Percentiles rank a stretch among this genome's conserved stretches.
Evolutionary conservation across 2,888 invertebrate species (phyloP).

Genomic region (Latrodectus elegans): DNA sequence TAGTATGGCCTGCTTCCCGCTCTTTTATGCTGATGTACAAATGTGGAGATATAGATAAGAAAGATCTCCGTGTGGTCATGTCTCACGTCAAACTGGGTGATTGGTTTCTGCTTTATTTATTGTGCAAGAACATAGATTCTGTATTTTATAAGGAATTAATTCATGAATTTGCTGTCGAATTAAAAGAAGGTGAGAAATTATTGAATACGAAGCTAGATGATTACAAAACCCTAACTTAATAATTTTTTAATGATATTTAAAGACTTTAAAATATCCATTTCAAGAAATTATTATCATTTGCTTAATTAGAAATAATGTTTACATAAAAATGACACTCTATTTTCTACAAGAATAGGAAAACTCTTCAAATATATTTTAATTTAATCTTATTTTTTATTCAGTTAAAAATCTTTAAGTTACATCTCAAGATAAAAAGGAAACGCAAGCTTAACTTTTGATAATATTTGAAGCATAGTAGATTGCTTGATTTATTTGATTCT

Average conservation of each 20-base stretch:
- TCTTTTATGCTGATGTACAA: slow-evolving; percentile 41
- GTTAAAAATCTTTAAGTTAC: no score
- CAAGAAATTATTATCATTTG: no score
- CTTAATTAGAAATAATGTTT: no score
- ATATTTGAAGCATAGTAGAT: background rate
- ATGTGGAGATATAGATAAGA: slow-evolving; percentile 36
- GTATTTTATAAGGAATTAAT: slow-evolving; percentile 86
- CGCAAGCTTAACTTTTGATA: background rate
- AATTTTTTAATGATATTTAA: no score
- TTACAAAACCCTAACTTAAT: slow-evolving; percentile 45
- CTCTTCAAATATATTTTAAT: no score
- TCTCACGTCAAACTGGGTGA: slow-evolving; percentile 77
- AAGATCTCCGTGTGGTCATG: slow-evolving; percentile 50
- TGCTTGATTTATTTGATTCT: no score
- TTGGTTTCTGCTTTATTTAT: slow-evolving; percentile 73
- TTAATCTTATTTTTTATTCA: no score
- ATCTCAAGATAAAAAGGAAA: no score
- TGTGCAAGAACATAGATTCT: slow-evolving; percentile 90
- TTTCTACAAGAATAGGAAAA: no score
- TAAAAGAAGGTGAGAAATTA: slow-evolving; percentile 63
- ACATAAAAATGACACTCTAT: no score
- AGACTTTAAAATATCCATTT: no score
- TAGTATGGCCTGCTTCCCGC: slow-evolving; percentile 61
- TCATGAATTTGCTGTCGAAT: slow-evolving; percentile 76
- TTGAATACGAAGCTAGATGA: slow-evolving; percentile 44